Percentiles rank a stretch among this genome's conserved stretches.
phyloP scores from a whole-genome alignment of 2,113 vertebrate species.

The Neomonachus schauinslandi region DNA sequence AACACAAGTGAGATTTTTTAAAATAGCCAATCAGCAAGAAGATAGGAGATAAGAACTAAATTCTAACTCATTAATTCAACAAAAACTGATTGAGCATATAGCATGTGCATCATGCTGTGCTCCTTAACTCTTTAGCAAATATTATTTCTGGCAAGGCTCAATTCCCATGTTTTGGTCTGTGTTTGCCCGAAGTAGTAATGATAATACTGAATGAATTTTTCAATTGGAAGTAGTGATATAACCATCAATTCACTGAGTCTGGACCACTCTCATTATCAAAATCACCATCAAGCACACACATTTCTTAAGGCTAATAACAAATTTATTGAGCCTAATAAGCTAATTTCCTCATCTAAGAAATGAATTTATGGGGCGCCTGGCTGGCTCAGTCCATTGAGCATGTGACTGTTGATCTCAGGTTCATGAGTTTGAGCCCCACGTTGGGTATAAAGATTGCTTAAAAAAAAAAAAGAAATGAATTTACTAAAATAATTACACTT shows the following conservation, averaged over 20 bases:
- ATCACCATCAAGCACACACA: background rate
- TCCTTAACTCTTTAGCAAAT: background rate
- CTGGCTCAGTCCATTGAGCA: background rate
- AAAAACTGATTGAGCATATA: background rate
- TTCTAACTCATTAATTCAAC: constrained; percentile 23
- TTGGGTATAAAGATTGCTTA: background rate
- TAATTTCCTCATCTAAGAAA: background rate
- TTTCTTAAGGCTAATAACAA: background rate
- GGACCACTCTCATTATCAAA: background rate
- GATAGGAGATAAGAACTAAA: background rate
- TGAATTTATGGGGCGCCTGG: background rate
- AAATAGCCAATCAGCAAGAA: background rate
- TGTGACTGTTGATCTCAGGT: background rate
- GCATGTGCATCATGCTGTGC: background rate
- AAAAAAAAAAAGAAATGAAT: background rate
- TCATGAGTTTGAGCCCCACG: background rate
- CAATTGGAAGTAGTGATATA: background rate
- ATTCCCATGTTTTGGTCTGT: background rate
- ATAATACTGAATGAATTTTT: background rate
- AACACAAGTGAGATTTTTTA: constrained; percentile 29
- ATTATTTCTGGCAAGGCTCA: background rate
- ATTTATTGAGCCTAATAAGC: background rate
- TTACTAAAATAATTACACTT: background rate
- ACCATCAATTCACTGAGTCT: background rate
- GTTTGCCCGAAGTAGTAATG: background rate